Evolutionary conservation across 2,888 invertebrate species (phyloP).

Genomic region (Axea sp.): DNA sequence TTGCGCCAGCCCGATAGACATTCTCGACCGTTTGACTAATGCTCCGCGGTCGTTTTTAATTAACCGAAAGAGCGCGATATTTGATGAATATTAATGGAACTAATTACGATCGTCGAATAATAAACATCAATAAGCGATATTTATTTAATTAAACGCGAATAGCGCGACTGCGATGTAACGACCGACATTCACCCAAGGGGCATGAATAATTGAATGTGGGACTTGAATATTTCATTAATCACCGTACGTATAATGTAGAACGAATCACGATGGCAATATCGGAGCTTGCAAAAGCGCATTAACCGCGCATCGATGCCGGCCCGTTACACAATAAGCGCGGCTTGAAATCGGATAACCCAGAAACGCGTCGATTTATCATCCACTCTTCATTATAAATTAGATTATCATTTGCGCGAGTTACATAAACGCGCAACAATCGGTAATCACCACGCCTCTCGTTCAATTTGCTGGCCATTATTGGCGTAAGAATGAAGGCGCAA

Average conservation of each 20-base stretch:
- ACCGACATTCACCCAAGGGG: constrained; percentile 4
- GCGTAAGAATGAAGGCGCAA: constrained; percentile 39
- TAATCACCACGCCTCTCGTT: constrained; percentile 57
- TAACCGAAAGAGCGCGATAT: constrained; percentile 27
- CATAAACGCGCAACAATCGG: constrained; percentile 55
- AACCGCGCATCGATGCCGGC: constrained; percentile 34
- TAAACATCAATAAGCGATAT: constrained; percentile 53
- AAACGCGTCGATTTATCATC: constrained; percentile 59
- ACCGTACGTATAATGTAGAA: constrained; percentile 47
- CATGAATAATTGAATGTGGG: constrained; percentile 51
- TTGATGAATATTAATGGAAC: constrained; percentile 50
- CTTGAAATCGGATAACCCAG: constrained; percentile 60
- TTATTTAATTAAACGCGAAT: constrained; percentile 57
- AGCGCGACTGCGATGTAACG: constrained; percentile 11
- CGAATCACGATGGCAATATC: constrained; percentile 46
- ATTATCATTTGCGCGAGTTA: constrained; percentile 53
- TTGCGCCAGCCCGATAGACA: constrained; percentile 3
- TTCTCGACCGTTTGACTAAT: constrained; percentile 8
- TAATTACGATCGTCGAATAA: constrained; percentile 55
- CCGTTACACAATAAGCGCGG: constrained; percentile 44
- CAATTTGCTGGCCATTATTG: constrained; percentile 59
- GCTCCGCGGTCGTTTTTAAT: constrained; percentile 26
- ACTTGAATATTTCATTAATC: constrained; percentile 61
- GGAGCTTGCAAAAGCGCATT: constrained; percentile 48
- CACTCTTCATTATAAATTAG: constrained; percentile 59